phyloP scores from a whole-genome alignment of 2,113 vertebrate species.

The Phalacrocorax carbo region DNA sequence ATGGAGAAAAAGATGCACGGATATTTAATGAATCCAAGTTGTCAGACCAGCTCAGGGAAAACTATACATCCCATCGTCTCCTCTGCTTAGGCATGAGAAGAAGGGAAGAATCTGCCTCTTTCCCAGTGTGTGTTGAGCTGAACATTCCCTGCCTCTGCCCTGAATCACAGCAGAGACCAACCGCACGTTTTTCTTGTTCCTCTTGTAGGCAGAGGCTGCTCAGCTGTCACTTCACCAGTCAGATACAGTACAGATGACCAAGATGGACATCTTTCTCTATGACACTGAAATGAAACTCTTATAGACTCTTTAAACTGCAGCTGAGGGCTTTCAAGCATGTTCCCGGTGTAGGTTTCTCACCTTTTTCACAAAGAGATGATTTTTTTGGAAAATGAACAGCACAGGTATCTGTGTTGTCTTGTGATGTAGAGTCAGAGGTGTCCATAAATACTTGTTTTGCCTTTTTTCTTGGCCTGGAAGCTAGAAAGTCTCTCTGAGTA shows the following conservation, averaged over 20 bases:
- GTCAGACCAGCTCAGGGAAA: neutral
- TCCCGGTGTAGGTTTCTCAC: neutral
- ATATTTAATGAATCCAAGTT: neutral
- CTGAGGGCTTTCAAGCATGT: neutral
- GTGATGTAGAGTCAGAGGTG: neutral
- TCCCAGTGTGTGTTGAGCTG: neutral
- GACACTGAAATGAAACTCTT: neutral
- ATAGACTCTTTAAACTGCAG: neutral
- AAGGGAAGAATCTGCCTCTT: neutral
- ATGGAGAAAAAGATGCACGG: neutral
- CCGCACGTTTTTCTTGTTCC: neutral
- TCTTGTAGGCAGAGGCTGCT: neutral
- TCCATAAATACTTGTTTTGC: neutral
- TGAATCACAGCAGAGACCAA: neutral
- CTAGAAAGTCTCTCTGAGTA: neutral
- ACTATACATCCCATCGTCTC: neutral
- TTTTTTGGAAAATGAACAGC: neutral
- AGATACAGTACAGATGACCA: neutral
- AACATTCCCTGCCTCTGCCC: neutral
- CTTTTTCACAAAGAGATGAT: neutral
- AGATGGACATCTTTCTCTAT: neutral
- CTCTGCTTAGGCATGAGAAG: neutral
- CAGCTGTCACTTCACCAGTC: neutral
- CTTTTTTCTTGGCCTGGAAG: neutral
- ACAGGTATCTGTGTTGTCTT: neutral